These are phyloP conservation scores for Nyctibius grandis DNA, from an alignment of 2,797 vertebrate species.

Conservation along the genomic window DNA sequence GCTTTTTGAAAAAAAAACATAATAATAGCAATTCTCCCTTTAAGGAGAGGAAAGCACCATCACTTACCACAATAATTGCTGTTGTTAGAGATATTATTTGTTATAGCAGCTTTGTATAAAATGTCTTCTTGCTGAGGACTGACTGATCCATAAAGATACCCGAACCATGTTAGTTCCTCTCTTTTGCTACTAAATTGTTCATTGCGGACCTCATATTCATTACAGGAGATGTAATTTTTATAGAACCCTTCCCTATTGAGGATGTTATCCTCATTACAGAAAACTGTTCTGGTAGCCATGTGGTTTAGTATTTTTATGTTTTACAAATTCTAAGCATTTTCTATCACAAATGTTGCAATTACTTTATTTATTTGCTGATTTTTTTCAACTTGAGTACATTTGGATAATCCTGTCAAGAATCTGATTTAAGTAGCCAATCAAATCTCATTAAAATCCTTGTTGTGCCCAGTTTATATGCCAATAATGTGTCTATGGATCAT, in stretches of 20 bases:
- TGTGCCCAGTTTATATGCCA: constrained; percentile 2
- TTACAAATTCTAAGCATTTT: neutral
- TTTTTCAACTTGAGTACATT: neutral
- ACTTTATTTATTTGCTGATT: neutral
- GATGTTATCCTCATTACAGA: neutral
- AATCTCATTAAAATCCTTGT: constrained; percentile 31
- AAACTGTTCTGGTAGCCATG: neutral
- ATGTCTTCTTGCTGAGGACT: neutral
- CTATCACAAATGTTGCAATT: neutral
- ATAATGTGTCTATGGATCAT: constrained; percentile 15
- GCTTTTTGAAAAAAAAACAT: neutral
- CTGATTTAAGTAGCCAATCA: constrained; percentile 24
- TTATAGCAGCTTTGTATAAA: neutral
- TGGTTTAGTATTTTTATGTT: neutral
- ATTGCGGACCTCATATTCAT: neutral
- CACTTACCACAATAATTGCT: neutral
- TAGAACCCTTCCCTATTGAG: neutral
- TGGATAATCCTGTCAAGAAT: constrained; percentile 11
- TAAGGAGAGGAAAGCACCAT: neutral
- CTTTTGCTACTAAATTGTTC: neutral
- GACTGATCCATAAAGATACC: neutral
- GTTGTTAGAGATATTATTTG: neutral
- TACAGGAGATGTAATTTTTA: neutral
- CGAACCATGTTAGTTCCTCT: neutral
- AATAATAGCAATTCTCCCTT: neutral